Evolutionary conservation across 2,888 invertebrate species (phyloP).

Genomic region (Drosophila rubida): DNA sequence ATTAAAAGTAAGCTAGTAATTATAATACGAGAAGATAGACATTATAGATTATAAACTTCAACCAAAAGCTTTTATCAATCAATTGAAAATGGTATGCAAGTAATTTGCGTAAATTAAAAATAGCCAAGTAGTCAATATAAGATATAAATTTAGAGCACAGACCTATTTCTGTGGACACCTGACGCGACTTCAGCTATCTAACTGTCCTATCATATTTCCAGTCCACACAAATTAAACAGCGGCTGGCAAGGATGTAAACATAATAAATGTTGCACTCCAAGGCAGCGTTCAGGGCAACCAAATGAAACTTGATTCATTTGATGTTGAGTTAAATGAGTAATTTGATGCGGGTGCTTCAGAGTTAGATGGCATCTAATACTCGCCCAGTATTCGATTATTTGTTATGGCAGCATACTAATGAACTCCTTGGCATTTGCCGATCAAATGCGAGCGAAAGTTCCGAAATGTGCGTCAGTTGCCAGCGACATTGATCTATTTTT

Average conservation of each 20-base stretch:
- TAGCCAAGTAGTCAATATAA: too few species aligned
- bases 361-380: neutral
- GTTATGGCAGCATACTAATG: conserved; percentile 27
- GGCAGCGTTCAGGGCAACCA: conserved; percentile 6
- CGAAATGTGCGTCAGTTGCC: conserved; percentile 30
- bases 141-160: too few species aligned
- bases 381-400: conserved; percentile 4
- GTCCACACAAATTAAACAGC: neutral
- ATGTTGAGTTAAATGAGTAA: conserved; percentile 43
- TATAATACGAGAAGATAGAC: too few species aligned
- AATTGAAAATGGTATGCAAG: too few species aligned
- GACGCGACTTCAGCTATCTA: neutral
- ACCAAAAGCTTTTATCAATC: too few species aligned
- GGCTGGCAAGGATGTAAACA: neutral
- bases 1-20: too few species aligned
- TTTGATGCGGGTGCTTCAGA: conserved; percentile 30
- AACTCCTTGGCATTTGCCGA: conserved; percentile 53
- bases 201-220: neutral
- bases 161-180: neutral
- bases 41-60: too few species aligned
- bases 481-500: conserved; percentile 23
- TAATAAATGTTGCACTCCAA: neutral
- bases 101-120: too few species aligned
- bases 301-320: conserved; percentile 44
- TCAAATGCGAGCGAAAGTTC: conserved; percentile 32